Base-by-base conservation (phyloP, 2,888 invertebrate genomes). In the Drosophila nigricruria region DNA sequence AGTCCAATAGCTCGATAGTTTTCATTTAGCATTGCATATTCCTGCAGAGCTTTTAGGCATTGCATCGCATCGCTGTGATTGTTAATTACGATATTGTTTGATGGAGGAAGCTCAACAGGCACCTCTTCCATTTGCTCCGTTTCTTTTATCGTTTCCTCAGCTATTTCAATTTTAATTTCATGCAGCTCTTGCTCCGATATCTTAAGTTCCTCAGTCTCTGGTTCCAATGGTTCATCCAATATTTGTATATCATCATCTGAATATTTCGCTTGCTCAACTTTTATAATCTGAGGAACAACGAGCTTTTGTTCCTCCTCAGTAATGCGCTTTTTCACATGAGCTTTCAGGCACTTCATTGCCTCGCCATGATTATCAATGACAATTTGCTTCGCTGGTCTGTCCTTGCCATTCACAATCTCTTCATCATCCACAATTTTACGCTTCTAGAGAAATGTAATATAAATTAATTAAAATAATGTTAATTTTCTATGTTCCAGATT, bases 1-100 rank as follows among this genome's bases (percentile, higher is more conserved):
- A 92, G 78, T 5, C 92, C 92, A 30, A 91, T 91, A 0, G 92
- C 92, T 8, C 92, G 77, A 45, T 80, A 92, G 49, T 92, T 92
- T 16, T 91, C 89, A 57, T 82, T 79, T 12, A 92, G 18, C 86
- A 92, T 81, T 9, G 91, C 91, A 63, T 90, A 92, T 43, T 92
- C 91, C 62, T 92, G 92, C 14, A 92, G 59, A 0, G 79, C 90
- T 36, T 84, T 79, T 2, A 92, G 36, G 45, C 89, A 84, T 30
- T 40, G 38, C 36, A 82, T 8, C 0, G 74, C 87, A 20, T 78
- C 73, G 2, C 20, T 42, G 0, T 23, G 30, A 36, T 27, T 78
- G 42, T 43, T 36, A 5, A 78, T 69, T 1, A 4, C 12, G 25
- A 47, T 47, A 3, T 30, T n/a, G 5, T 56, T 56, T 25, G 30